These are phyloP conservation scores for Drosophila incognita DNA, from an alignment of 2,888 invertebrate genomes.

Conservation along the genomic window DNA sequence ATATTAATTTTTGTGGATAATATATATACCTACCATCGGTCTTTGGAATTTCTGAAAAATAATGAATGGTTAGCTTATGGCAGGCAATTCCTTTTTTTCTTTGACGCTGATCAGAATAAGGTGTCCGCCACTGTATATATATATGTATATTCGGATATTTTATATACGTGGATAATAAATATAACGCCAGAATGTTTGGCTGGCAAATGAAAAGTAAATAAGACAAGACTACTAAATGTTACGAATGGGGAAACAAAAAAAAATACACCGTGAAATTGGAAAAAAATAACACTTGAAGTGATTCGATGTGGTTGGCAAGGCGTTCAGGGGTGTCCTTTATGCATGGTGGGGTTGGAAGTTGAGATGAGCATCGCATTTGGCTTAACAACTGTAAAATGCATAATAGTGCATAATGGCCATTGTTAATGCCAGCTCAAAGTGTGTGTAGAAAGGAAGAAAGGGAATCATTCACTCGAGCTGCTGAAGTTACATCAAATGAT, in stretches of 20 bases:
- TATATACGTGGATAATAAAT: conserved; percentile 44
- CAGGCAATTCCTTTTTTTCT: no score
- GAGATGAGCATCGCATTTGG: conserved; percentile 50
- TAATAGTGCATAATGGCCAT: conserved; percentile 65
- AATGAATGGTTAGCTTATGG: no score
- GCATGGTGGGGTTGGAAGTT: neutral
- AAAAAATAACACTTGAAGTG: conserved; percentile 77
- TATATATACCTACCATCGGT: no score
- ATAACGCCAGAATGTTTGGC: conserved; percentile 57
- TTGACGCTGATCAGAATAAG: no score
- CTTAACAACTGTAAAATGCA: conserved; percentile 56
- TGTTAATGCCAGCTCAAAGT: conserved; percentile 47
- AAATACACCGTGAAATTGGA: conserved; percentile 75
- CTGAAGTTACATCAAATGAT: neutral
- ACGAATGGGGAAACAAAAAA: conserved; percentile 8
- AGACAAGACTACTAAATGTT: conserved; percentile 52
- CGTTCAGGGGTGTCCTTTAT: conserved; percentile 23
- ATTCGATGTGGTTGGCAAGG: conserved; percentile 68
- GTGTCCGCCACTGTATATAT: no score
- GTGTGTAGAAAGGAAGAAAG: neutral
- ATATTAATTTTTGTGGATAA: no score
- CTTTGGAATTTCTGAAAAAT: no score
- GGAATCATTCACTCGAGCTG: conserved; percentile 19
- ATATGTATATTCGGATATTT: neutral
- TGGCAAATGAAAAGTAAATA: conserved; percentile 77